Percentiles rank a stretch among this genome's conserved stretches.
Evolutionary conservation across 2,113 vertebrate species (phyloP).

Genomic region (Rhinolophus sinicus): DNA sequence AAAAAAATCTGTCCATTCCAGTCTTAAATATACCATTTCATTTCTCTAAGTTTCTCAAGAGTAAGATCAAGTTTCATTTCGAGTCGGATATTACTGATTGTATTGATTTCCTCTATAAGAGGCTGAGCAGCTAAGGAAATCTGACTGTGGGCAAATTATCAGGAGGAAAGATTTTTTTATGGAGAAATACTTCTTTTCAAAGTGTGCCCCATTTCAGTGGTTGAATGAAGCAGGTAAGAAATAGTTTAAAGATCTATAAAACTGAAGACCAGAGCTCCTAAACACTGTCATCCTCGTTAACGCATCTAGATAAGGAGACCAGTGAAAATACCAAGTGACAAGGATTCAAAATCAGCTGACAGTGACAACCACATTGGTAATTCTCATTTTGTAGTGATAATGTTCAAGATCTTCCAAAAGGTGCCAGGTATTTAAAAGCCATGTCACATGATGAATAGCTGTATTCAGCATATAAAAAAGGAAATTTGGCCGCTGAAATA

Average conservation of each 20-base stretch:
- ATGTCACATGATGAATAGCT: neutral
- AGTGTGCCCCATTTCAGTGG: neutral
- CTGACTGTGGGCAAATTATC: neutral
- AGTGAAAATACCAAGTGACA: neutral
- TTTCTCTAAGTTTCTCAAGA: neutral
- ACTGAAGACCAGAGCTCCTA: neutral
- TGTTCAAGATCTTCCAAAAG: neutral
- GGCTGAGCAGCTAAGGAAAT: neutral
- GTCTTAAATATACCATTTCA: neutral
- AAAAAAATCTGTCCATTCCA: neutral
- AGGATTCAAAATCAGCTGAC: neutral
- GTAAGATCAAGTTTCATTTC: neutral
- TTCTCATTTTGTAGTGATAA: neutral
- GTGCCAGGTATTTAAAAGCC: neutral
- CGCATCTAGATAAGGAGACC: neutral
- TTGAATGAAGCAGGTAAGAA: constrained; percentile 41
- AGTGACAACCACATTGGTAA: neutral
- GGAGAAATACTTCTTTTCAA: constrained; percentile 56
- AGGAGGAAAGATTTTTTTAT: constrained; percentile 2
- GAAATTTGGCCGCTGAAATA: neutral
- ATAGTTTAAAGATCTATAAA: constrained; percentile 51
- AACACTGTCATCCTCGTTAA: neutral
- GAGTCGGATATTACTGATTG: neutral
- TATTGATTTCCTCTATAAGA: neutral
- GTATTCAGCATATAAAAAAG: neutral